Evolutionary conservation across 64 coral and sea anemone genomes (phyloP), one percentile per base, ranked within the genome.

Genomic region (Montipora cactus): DNA sequence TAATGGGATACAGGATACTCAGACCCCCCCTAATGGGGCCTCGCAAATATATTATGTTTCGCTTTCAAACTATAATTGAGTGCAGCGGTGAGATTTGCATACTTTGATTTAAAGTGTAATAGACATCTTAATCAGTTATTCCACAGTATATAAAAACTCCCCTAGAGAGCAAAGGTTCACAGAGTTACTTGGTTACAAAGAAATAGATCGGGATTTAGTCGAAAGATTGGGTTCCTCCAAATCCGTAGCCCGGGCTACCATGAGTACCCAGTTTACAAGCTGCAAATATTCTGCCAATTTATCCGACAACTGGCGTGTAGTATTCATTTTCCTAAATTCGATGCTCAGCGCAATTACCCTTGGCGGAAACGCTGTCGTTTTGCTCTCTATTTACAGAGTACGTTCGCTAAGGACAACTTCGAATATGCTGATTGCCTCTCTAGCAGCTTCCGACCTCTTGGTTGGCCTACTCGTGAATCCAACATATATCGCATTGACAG

Each of bases 341-440:
- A 18, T 91, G 4, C 91, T 83, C 37, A 67, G 81, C 16, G 2
- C 79, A 44, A 74, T 61, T 16, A 74, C 80, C 47, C 23, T 95
- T 3, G 15, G 71, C 19, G 94, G 89, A 91, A 95, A 95, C 45
- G 18, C 90, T 2, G 45, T 91, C 8, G 78, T 95, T 52, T 79
- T 95, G 73, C 49, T 87, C 2, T 79, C 89, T 49, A 95, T 95
- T n/a, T 59, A 76, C 49, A 95, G 78, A 81, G 90, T 70, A 49
- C 89, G 61, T 67, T 55, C 59, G 5, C 76, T 95, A 8, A 64
- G 79, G 22, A 95, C 48, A 46, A n/a, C 84, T 15, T 91, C 94
- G 10, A 95, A 95, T 47, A 74, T 95, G 28, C 87, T 90, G 74
- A 91, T 95, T 7, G 89, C 89, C 20, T 95, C 89, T 23, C 82